A percentile compares a stretch with the other conserved stretches of the same genome.
These are phyloP conservation scores for Achatina immaculata DNA, from an alignment of 1,140 invertebrate species.

Conservation along the genomic window DNA sequence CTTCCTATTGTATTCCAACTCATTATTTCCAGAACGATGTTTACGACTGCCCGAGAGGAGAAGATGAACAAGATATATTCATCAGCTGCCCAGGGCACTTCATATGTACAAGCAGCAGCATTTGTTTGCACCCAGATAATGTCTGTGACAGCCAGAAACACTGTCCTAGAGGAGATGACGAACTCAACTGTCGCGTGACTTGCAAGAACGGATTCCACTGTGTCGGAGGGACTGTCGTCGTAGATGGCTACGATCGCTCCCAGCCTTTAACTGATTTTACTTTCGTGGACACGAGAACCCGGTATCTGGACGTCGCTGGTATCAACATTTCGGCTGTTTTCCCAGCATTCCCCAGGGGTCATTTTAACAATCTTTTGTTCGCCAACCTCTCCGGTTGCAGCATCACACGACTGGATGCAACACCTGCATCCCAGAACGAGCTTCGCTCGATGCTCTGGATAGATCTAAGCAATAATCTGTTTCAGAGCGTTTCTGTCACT, in stretches of 20 bases:
- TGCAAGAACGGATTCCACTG: slow-evolving; percentile 10
- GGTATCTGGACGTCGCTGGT: not conserved
- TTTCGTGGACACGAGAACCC: not conserved
- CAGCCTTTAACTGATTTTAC: not conserved
- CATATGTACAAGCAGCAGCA: not conserved
- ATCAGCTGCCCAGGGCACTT: slow-evolving; percentile 8
- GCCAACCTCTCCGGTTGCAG: not conserved
- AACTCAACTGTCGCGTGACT: slow-evolving; percentile 8
- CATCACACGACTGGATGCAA: not conserved
- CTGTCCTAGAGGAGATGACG: slow-evolving; percentile 17
- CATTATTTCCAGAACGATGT: slow-evolving; percentile 10
- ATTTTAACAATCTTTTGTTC: not conserved
- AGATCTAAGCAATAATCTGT: slow-evolving; percentile 15
- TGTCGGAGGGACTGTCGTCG: not conserved
- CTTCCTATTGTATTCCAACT: slow-evolving; percentile 10
- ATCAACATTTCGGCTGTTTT: slow-evolving; percentile 2
- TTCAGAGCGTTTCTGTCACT: not conserved
- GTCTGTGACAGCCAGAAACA: slow-evolving; percentile 1
- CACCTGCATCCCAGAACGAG: too few relatives aligned
- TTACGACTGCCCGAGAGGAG: slow-evolving; percentile 10
- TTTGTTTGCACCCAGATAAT: slow-evolving; percentile 18
- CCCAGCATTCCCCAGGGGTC: not conserved
- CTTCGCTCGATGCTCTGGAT: not conserved
- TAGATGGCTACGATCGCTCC: not conserved
- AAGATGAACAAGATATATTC: not conserved